Base-by-base conservation (phyloP, 2,797 vertebrate genomes). In the Malacoraja senta region DNA sequence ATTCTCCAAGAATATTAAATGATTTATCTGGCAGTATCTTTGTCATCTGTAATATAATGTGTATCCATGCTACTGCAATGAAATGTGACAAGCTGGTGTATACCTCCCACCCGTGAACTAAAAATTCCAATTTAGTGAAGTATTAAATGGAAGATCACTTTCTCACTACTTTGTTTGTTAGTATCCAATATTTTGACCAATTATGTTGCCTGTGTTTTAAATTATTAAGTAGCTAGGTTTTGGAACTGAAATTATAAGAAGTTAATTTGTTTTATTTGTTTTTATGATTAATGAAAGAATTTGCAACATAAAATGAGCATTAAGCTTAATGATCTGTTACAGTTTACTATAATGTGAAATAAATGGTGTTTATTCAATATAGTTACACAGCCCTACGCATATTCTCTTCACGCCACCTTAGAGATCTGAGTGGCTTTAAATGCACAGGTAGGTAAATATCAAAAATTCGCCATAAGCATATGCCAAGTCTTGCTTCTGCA, bases 231-330 rank as follows among this genome's bases (percentile, higher is more conserved):
- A 88, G 35, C 21, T n/a, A 38, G 63, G n/a, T 68, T 68, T 88
- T 68, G 63, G 19, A 21, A 24, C n/a, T 68, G 84, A 88, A 68
- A 17, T 35, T 68, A 68, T 68, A n/a, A 19, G 7, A 88, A 88
- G 84, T 35, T 88, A 68, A 88, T 88, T 68, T 88, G 63, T 21
- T 65, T 88, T 68, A 68, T 88, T 35, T 35, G 61, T 88, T 35
- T 88, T 88, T 68, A 58, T 86, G 61, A 88, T 68, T 88, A 68
- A 88, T 88, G 84, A 88, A 88, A 35, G 21, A 88, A 88, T 88
- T 68, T 88, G 84, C 63, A 68, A 68, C 63, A 88, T 88, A 68
- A 88, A 88, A 88, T 88, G 84, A 88, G 61, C 15, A 68, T 63
- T 88, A 32, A 88, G 84, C 63, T 68, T 88, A 88, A 88, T 88